Base-by-base conservation (phyloP, 2,113 vertebrate species). In the Cyprinus carpio region DNA sequence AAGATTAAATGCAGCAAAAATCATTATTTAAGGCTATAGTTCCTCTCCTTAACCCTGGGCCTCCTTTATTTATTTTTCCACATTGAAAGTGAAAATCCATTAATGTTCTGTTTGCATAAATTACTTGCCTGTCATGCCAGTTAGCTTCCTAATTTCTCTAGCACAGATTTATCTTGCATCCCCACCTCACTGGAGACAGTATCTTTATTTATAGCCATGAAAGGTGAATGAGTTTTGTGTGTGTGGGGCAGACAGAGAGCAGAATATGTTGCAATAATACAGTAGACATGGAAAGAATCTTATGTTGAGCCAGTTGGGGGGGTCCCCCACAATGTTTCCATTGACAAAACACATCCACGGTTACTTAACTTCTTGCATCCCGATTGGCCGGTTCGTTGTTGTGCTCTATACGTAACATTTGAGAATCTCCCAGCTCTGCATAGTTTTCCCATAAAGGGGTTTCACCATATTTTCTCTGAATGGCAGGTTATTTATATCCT, bases 201-300 rank as follows among this genome's bases (percentile, higher is more conserved):
- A 23, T 25, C 27, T 72, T 40, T 74, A 46, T 85, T 72, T 72
- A 49, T 29, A 81, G 18, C 16, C 13, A 20, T 12, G 4, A 31
- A 74, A 56, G 23, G 75, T 16, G 27, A 79, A 25, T 80, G 69
- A 7, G 23, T 67, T 84, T 31, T 46, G 46, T 76, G 46, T 15
- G 25, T 62, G 16, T 49, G 10, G n/a, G 8, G 10, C 58, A 43
- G 37, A 75, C 29, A 25, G 37, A 6, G 27, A n/a, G 31, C 4
- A n/a, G 46, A 56, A 54, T 76, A 16, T 65, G 64, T 37, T 2
- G 72, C 43, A 6, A 54, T 85, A 89, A 83, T 87, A 90, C 87
- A 87, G 85, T 83, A 75, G 34, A 29, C 16, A 34, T 84, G 91
- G 89, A 90, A 92, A 85, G 88, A 90, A 89, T 86, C 85, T 78